phyloP scores from a whole-genome alignment of 2,888 invertebrate genomes.

The Drosophila neotestacea region DNA sequence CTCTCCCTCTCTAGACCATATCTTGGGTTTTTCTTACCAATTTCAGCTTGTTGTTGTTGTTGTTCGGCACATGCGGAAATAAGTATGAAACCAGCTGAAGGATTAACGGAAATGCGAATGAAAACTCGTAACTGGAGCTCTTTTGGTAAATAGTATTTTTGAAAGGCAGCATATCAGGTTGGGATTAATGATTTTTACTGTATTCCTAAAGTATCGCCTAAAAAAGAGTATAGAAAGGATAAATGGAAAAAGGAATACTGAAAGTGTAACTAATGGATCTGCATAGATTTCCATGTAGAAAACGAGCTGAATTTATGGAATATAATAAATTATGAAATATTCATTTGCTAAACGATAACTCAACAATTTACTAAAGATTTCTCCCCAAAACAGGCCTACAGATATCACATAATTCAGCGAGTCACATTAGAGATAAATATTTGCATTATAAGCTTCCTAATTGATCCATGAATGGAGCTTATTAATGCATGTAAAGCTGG shows the following conservation, averaged over 20 bases:
- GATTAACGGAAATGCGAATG: constrained; percentile 31
- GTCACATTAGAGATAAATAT: constrained; percentile 7
- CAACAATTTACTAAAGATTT: constrained; percentile 6
- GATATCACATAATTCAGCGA: constrained; percentile 6
- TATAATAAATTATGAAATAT: constrained; percentile 2
- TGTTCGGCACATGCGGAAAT: constrained; percentile 42
- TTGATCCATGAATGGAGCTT: constrained; percentile 49
- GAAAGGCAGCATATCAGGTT: constrained; percentile 2
- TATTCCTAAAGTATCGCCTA: no score
- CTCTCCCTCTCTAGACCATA: constrained; percentile 13
- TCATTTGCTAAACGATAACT: constrained; percentile 4
- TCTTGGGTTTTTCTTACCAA: constrained; percentile 28
- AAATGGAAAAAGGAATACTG: neutral
- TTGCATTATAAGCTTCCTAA: constrained; percentile 34
- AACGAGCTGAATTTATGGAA: constrained; percentile 7
- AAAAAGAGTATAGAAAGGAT: no score
- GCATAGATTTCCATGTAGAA: constrained; percentile 5
- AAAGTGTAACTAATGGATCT: constrained; percentile 3
- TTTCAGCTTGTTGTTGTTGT: constrained; percentile 12
- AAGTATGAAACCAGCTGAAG: constrained; percentile 24
- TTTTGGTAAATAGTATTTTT: neutral
- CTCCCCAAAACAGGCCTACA: constrained; percentile 6
- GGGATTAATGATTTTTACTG: neutral
- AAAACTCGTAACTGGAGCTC: constrained; percentile 11
- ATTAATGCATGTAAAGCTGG: constrained; percentile 18